Evolutionary conservation across 2,888 invertebrate genomes (phyloP).

Genomic region (Drosophila conformis): DNA sequence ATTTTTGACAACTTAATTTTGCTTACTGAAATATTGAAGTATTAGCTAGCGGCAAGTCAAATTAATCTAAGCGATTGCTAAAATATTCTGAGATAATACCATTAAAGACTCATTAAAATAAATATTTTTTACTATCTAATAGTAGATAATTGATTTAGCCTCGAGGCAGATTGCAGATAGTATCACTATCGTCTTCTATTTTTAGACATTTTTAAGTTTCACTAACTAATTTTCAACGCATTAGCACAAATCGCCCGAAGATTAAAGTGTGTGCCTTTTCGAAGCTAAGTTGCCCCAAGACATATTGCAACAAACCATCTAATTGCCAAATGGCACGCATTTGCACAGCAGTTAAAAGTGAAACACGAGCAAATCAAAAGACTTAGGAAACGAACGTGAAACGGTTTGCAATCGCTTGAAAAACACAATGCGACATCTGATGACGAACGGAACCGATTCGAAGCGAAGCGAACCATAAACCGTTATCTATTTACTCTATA

Average conservation of each 20-base stretch:
- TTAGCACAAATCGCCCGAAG: slow-evolving; percentile 15
- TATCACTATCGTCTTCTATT: not conserved
- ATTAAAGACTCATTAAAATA: not conserved
- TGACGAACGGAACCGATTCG: slow-evolving; percentile 28
- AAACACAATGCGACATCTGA: slow-evolving; percentile 45
- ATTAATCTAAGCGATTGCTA: not conserved
- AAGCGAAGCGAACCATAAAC: slow-evolving; percentile 9
- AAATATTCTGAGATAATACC: not conserved
- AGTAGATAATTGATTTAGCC: not conserved
- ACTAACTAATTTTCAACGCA: slow-evolving; percentile 19
- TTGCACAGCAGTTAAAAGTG: slow-evolving; percentile 52
- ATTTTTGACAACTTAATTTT: not conserved
- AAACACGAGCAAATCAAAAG: slow-evolving; percentile 58
- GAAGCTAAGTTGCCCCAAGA: slow-evolving; percentile 7
- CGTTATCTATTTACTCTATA: slow-evolving; percentile 4
- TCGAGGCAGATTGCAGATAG: not conserved
- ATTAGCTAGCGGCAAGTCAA: not conserved
- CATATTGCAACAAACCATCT: slow-evolving; percentile 27
- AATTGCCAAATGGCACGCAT: slow-evolving; percentile 64
- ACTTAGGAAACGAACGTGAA: slow-evolving; percentile 74
- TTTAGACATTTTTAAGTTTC: slow-evolving; percentile 20
- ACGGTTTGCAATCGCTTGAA: slow-evolving; percentile 12
- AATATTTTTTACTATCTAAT: not conserved
- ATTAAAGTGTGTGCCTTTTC: slow-evolving; percentile 1
- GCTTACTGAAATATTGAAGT: not conserved